These are phyloP conservation scores for Muscicapa adusta DNA, from an alignment of 2,113 vertebrate genomes.

Conservation along the genomic window DNA sequence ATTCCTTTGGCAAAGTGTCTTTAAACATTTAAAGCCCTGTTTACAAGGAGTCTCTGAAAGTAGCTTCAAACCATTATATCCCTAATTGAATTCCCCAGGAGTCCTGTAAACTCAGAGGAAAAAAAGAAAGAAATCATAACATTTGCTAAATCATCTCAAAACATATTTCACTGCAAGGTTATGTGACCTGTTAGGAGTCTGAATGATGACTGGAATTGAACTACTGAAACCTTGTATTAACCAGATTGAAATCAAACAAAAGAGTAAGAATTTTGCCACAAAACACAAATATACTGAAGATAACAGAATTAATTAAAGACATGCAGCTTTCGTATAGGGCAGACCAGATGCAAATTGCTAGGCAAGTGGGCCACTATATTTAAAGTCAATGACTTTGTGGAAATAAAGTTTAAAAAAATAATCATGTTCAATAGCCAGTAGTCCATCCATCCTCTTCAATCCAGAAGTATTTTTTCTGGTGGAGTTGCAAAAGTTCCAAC, in stretches of 20 bases:
- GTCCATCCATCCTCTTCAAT: not conserved
- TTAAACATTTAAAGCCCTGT: slow-evolving; percentile 82
- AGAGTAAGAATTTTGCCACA: slow-evolving; percentile 33
- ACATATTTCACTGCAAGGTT: slow-evolving; percentile 77
- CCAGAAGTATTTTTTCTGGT: not conserved
- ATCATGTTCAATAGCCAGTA: not conserved
- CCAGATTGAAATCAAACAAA: slow-evolving; percentile 64
- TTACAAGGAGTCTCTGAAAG: slow-evolving; percentile 79
- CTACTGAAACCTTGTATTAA: slow-evolving; percentile 67
- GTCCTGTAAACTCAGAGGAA: slow-evolving; percentile 78
- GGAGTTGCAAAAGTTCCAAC: not conserved
- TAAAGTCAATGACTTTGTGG: not conserved
- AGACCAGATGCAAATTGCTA: not conserved
- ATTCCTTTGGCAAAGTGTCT: slow-evolving; percentile 79
- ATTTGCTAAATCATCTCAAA: slow-evolving; percentile 78
- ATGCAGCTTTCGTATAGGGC: not conserved
- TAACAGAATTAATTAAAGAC: slow-evolving; percentile 25
- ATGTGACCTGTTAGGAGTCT: slow-evolving; percentile 67
- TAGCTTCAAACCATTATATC: slow-evolving; percentile 82
- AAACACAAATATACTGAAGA: slow-evolving; percentile 27
- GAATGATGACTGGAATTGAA: slow-evolving; percentile 65
- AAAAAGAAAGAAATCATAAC: slow-evolving; percentile 78
- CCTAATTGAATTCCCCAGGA: slow-evolving; percentile 83
- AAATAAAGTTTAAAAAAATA: not conserved
- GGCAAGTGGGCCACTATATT: not conserved